Conservation (phyloP, 2,888 invertebrate genomes). For the Dryomyza anilis region DNA sequence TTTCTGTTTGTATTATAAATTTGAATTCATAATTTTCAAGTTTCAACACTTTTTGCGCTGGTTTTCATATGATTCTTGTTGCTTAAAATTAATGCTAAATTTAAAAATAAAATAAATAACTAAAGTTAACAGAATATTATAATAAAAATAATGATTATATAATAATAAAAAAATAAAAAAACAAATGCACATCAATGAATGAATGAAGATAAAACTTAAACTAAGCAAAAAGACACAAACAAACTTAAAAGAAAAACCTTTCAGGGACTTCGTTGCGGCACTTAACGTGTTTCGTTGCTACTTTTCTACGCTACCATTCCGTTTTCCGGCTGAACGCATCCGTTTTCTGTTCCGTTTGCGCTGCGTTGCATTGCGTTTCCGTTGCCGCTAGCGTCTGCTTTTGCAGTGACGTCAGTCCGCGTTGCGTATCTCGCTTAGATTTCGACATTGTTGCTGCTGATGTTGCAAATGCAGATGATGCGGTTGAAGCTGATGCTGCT, state of each 20-base stretch:
- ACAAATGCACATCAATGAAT: conserved; percentile 39
- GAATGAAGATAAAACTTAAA: background rate
- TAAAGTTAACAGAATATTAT: conserved; percentile 32
- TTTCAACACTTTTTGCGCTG: background rate
- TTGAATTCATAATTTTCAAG: background rate
- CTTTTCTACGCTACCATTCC: background rate
- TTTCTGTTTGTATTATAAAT: no score
- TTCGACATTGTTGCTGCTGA: conserved; percentile 47
- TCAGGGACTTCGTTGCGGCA: background rate
- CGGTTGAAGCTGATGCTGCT: conserved; percentile 36
- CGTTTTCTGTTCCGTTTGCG: conserved; percentile 5
- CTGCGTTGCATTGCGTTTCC: conserved; percentile 11
- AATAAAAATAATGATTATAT: conserved; percentile 26
- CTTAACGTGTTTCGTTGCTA: background rate
- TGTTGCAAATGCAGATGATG: background rate
- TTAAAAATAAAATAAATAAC: conserved; percentile 36
- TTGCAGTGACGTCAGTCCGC: conserved; percentile 43
- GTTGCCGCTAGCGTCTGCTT: background rate
- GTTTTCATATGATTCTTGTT: conserved; percentile 9
- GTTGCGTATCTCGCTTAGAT: conserved; percentile 50
- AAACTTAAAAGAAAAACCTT: no score
- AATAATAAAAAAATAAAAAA: conserved; percentile 31
- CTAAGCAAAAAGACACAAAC: no score
- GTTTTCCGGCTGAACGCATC: conserved; percentile 16
- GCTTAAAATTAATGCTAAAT: conserved; percentile 20